Percentiles rank a stretch among this genome's conserved stretches.
Evolutionary conservation across 2,888 invertebrate species (phyloP).

Genomic region (Agriopis aurantiaria): DNA sequence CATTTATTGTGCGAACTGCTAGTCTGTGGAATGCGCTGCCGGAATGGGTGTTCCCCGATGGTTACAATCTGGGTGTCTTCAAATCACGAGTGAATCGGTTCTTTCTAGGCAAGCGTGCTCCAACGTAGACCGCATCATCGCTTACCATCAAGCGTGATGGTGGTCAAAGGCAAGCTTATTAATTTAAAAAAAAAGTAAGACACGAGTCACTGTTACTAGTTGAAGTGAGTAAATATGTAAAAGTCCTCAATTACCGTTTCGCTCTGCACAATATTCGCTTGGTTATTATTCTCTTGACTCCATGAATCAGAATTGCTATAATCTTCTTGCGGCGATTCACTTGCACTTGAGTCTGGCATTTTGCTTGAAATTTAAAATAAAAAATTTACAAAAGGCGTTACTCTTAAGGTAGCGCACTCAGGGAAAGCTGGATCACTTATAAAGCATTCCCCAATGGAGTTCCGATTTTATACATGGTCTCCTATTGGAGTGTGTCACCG

Average conservation of each 20-base stretch:
- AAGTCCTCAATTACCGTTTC: constrained; percentile 52
- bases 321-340: constrained; percentile 38
- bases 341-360: constrained; percentile 48
- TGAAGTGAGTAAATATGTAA: neutral
- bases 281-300: constrained; percentile 46
- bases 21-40: too few species aligned
- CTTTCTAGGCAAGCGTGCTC: too few species aligned
- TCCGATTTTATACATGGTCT: constrained; percentile 62
- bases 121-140: too few species aligned
- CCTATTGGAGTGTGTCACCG: constrained; percentile 44
- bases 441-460: constrained; percentile 51
- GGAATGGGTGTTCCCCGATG: too few species aligned
- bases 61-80: too few species aligned
- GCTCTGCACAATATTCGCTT: constrained; percentile 36
- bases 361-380: constrained; percentile 6
- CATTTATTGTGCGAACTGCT: too few species aligned
- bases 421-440: constrained; percentile 58
- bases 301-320: constrained; percentile 49
- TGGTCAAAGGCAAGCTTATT: too few species aligned
- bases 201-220: neutral
- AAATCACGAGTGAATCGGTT: too few species aligned
- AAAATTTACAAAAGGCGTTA: neutral
- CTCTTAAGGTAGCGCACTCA: constrained; percentile 48
- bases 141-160: too few species aligned
- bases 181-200: too few species aligned